A percentile compares a stretch with the other conserved stretches of the same genome.
Evolutionary conservation across 1,140 invertebrate species (phyloP).

Genomic region (Diorhabda sublineata): DNA sequence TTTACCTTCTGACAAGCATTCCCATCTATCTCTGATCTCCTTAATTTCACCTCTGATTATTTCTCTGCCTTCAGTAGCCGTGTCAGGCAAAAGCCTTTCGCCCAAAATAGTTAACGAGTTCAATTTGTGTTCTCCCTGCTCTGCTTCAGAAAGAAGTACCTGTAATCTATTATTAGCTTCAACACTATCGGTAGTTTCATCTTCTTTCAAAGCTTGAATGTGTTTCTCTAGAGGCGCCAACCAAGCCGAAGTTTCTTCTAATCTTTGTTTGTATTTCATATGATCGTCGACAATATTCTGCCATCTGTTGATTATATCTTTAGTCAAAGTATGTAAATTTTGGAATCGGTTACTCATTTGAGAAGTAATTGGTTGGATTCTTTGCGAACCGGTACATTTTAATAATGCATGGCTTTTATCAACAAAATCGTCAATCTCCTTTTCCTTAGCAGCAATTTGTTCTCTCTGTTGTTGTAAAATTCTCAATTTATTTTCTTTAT

Average conservation of each 20-base stretch:
- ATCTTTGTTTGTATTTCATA: conserved; percentile 71
- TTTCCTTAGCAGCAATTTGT: conserved; percentile 69
- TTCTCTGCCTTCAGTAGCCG: conserved; percentile 84
- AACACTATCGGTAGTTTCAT: conserved; percentile 47
- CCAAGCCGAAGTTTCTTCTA: conserved; percentile 73
- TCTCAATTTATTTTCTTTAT: conserved; percentile 75
- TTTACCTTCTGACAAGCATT: conserved; percentile 68
- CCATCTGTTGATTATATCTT: conserved; percentile 86
- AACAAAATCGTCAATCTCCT: conserved; percentile 80
- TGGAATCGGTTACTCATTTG: conserved; percentile 89
- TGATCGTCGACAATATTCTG: conserved; percentile 82
- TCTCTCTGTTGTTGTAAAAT: conserved; percentile 71
- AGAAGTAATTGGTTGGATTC: conserved; percentile 81
- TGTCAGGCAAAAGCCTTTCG: conserved; percentile 86
- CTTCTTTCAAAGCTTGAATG: conserved; percentile 56
- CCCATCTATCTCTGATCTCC: conserved; percentile 76
- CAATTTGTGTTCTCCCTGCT: conserved; percentile 77
- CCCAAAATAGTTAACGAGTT: conserved; percentile 67
- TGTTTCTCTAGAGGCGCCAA: conserved; percentile 72
- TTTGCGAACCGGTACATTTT: conserved; percentile 77
- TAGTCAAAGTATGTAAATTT: conserved; percentile 72
- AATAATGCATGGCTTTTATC: conserved; percentile 85
- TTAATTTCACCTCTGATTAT: conserved; percentile 78
- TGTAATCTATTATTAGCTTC: conserved; percentile 66
- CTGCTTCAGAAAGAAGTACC: conserved; percentile 73